These are phyloP conservation scores for Heliconius ethilla DNA, from an alignment of 2,888 invertebrate species.

Conservation along the genomic window DNA sequence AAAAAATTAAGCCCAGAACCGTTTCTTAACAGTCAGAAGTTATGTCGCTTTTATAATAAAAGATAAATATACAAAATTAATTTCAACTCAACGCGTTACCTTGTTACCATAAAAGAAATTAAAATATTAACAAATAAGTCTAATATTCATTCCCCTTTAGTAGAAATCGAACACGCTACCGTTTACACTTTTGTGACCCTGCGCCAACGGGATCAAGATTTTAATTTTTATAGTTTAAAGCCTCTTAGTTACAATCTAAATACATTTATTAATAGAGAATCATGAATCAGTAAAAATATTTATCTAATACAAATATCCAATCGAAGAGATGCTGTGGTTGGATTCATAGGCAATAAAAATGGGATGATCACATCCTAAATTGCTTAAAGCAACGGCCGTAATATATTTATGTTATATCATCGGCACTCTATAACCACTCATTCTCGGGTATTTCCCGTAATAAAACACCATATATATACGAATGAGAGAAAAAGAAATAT, in stretches of 20 bases:
- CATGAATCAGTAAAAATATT: not conserved
- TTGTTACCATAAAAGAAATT: not conserved
- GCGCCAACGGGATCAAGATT: too few species aligned
- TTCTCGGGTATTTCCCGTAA: constrained; percentile 29
- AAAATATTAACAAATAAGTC: too few species aligned
- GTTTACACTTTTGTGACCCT: too few species aligned
- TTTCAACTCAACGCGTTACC: not conserved
- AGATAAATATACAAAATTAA: too few species aligned
- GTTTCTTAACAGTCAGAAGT: too few species aligned
- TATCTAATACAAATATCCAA: constrained; percentile 11
- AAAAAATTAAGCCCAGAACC: too few species aligned
- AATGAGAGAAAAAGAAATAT: not conserved
- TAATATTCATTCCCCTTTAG: not conserved
- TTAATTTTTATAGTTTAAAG: too few species aligned
- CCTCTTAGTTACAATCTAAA: too few species aligned
- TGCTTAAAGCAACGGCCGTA: constrained; percentile 36
- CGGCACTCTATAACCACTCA: constrained; percentile 38
- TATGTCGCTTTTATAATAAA: too few species aligned
- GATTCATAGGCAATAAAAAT: constrained; percentile 40
- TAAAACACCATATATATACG: constrained; percentile 19
- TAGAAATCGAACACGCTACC: not conserved
- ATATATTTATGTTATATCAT: constrained; percentile 41
- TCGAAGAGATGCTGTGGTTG: constrained; percentile 26
- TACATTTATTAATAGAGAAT: not conserved
- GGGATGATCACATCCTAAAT: constrained; percentile 41